Evolutionary conservation across 1,140 invertebrate species (phyloP), one percentile per base, ranked within the genome.

Genomic region (Drosophila kanapiae): DNA sequence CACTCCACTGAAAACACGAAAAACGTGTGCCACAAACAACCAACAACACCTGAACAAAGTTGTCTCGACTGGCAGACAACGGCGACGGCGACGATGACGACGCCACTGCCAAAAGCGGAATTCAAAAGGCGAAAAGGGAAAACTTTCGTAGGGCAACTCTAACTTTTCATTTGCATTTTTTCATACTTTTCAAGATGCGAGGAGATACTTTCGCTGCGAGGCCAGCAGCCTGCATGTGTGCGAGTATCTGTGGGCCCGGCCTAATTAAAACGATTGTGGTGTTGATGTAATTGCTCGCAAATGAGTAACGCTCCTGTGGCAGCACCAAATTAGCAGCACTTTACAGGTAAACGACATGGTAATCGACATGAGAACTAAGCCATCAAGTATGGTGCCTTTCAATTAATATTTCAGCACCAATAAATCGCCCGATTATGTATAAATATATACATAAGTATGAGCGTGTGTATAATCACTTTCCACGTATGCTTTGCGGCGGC

Each of bases 1-100:
- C 75, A 82, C 82, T 86, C 68, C 18, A 74, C 48, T 57, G 68
- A 76, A 61, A 60, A 75, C 57, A 63, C 47, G 43, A 40, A 43
- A 64, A 70, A 65, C 82, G 57, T 75, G 83, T 69, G 78, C 58
- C 80, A 63, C 69, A 81, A 86, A 76, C 57, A 74, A 80, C 59
- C 49, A 75, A 82, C 43, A 86, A 64, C 76, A 78, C 79, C 83
- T 82, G 76, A 86, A 78, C 63, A 83, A 87, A 88, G 71, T 87
- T 83, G 67, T 70, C 69, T 69, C 65, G 86, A 68, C 78, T 74
- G 49, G 45, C 62, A 62, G 68, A 76, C 45, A 58, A 63, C 67
- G 63, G 47, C 29, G 60, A 64, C 60, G 62, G 54, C 51, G 37
- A 61, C 48, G 71, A 74, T 59, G 65, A 37, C 67, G 75, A 67